These are phyloP conservation scores for Galagoides demidoff DNA, from an alignment of 2,797 vertebrate species.

Conservation along the genomic window DNA sequence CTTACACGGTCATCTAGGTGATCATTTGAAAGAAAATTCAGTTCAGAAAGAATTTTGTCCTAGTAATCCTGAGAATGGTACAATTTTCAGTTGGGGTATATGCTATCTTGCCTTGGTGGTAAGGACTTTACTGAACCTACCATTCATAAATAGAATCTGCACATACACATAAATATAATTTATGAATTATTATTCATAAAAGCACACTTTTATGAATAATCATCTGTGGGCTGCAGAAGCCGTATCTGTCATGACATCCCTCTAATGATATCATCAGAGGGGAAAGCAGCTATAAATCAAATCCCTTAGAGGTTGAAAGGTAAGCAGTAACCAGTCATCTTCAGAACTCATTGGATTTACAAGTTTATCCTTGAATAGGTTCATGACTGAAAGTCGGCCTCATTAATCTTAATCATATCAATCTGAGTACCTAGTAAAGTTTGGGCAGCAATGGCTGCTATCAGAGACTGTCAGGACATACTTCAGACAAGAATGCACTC, in stretches of 20 bases:
- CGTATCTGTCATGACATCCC: slow-evolving; percentile 61
- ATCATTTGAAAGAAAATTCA: slow-evolving; percentile 1
- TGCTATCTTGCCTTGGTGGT: neutral
- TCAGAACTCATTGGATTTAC: slow-evolving; percentile 78
- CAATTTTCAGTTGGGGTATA: neutral
- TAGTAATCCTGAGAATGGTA: neutral
- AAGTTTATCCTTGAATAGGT: slow-evolving; percentile 78
- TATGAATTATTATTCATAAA: slow-evolving; percentile 47
- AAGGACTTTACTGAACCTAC: neutral
- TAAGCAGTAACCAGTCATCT: slow-evolving; percentile 76
- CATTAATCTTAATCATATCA: slow-evolving; percentile 84
- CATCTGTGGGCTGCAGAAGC: slow-evolving; percentile 41
- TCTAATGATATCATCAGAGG: slow-evolving; percentile 64
- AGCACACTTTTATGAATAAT: slow-evolving; percentile 32
- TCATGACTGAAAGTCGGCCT: slow-evolving; percentile 72
- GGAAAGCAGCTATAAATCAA: slow-evolving; percentile 71
- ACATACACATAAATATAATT: slow-evolving; percentile 2
- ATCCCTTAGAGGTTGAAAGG: slow-evolving; percentile 77
- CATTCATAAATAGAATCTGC: neutral
- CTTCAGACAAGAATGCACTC: slow-evolving; percentile 83
- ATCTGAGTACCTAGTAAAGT: slow-evolving; percentile 78
- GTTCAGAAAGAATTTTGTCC: neutral
- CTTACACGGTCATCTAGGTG: neutral
- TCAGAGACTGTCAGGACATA: slow-evolving; percentile 73
- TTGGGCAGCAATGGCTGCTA: slow-evolving; percentile 72